A percentile compares a stretch with the other conserved stretches of the same genome.
phyloP scores from a whole-genome alignment of 1,140 invertebrate genomes.

The Vanessa tameamea region DNA sequence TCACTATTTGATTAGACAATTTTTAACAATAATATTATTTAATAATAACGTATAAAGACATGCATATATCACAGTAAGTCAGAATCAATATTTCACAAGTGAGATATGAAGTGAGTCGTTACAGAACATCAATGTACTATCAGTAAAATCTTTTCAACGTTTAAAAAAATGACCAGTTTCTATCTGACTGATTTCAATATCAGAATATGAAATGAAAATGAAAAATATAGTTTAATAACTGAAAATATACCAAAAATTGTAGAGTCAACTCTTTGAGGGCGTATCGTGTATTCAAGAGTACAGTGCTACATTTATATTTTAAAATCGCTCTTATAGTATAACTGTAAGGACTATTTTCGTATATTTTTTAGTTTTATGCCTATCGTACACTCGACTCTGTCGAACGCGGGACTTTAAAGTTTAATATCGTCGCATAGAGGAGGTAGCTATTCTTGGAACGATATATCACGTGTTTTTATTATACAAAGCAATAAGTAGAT shows the following conservation, averaged over 20 bases:
- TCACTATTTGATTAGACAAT: too few species aligned
- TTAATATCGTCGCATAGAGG: constrained; percentile 19
- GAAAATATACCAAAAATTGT: background rate
- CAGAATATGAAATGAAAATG: background rate
- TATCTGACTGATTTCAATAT: constrained; percentile 7
- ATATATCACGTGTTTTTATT: too few species aligned
- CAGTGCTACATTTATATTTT: background rate
- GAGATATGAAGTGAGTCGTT: too few species aligned
- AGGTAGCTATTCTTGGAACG: background rate
- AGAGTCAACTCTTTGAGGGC: constrained; percentile 1
- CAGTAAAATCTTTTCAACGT: background rate
- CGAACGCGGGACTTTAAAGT: constrained; percentile 12
- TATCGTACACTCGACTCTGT: background rate
- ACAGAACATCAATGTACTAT: too few species aligned
- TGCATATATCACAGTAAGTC: too few species aligned
- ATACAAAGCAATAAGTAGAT: too few species aligned
- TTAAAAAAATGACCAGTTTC: background rate
- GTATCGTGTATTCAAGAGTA: constrained; percentile 1
- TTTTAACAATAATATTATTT: too few species aligned
- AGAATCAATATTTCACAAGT: too few species aligned
- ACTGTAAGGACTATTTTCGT: background rate
- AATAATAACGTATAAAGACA: too few species aligned
- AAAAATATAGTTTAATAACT: constrained; percentile 1
- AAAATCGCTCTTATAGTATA: background rate
- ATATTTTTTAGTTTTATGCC: background rate